Percentiles rank a stretch among this genome's conserved stretches.
Evolutionary conservation across 1,140 invertebrate species (phyloP).

Genomic region (Temnothorax curvispinosus): DNA sequence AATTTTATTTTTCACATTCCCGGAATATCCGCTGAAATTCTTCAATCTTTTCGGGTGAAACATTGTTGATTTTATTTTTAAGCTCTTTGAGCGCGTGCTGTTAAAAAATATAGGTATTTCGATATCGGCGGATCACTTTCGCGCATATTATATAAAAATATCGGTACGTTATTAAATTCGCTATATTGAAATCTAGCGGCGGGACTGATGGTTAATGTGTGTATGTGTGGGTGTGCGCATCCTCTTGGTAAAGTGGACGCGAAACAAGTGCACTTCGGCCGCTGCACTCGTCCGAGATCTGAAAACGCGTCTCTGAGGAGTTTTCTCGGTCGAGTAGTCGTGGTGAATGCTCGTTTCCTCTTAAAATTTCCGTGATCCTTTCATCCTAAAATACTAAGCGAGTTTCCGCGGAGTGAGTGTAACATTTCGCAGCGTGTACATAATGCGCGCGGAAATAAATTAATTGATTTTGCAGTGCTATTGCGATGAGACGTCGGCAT

Average conservation of each 20-base stretch:
- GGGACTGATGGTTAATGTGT: not conserved
- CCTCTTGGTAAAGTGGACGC: conserved; percentile 19
- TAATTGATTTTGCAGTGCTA: conserved; percentile 16
- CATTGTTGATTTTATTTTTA: not conserved
- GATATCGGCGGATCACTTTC: not conserved
- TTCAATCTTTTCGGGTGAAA: not conserved
- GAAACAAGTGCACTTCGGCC: conserved; percentile 44
- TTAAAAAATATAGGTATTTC: conserved; percentile 15
- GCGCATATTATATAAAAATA: not conserved
- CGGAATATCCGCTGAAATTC: not conserved
- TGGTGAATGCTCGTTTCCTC: conserved; percentile 39
- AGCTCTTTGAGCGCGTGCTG: not conserved
- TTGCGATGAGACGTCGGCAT: not conserved
- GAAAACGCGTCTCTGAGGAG: conserved; percentile 50
- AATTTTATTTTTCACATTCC: not conserved
- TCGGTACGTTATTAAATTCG: not conserved
- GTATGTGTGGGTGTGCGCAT: not conserved
- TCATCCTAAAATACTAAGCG: conserved; percentile 15
- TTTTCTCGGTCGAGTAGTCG: conserved; percentile 30
- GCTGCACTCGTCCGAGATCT: conserved; percentile 27
- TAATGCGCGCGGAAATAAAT: not conserved
- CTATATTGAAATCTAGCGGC: not conserved
- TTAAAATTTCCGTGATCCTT: conserved; percentile 35
- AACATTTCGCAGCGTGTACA: not conserved
- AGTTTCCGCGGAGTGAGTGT: not conserved